A percentile compares a stretch with the other conserved stretches of the same genome.
These are phyloP conservation scores for Campylorhamphus procurvoides DNA, from an alignment of 2,113 vertebrate species.

Conservation along the genomic window DNA sequence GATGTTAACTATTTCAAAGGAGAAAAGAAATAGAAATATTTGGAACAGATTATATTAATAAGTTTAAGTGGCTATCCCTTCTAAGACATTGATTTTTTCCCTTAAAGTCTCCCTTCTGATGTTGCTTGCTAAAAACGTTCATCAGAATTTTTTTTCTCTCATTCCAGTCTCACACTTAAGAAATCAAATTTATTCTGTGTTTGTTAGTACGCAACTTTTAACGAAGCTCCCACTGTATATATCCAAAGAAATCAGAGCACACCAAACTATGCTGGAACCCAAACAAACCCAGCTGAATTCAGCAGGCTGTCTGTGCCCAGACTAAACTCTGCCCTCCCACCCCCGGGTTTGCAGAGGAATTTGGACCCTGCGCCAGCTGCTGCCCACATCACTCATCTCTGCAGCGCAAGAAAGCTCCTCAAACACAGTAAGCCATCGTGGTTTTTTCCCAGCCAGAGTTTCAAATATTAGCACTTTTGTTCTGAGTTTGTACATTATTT, in stretches of 20 bases:
- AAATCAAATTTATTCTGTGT: background rate
- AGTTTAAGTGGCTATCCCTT: background rate
- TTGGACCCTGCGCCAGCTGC: background rate
- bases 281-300: background rate
- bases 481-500: background rate
- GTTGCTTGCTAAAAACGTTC: background rate
- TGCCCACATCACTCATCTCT: background rate
- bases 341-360: background rate
- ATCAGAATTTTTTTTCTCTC: background rate
- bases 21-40: background rate
- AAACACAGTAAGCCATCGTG: background rate
- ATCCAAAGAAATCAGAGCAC: background rate
- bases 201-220: background rate
- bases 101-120: background rate
- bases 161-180: background rate
- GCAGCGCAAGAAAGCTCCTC: background rate
- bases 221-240: background rate
- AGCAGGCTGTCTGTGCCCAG: background rate
- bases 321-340: background rate
- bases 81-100: background rate
- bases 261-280: background rate
- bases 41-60: background rate
- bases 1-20: background rate
- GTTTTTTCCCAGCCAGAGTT: background rate
- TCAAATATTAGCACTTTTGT: background rate